Base-by-base conservation (phyloP, 2,888 invertebrate species). In the Mylabris sibirica region DNA sequence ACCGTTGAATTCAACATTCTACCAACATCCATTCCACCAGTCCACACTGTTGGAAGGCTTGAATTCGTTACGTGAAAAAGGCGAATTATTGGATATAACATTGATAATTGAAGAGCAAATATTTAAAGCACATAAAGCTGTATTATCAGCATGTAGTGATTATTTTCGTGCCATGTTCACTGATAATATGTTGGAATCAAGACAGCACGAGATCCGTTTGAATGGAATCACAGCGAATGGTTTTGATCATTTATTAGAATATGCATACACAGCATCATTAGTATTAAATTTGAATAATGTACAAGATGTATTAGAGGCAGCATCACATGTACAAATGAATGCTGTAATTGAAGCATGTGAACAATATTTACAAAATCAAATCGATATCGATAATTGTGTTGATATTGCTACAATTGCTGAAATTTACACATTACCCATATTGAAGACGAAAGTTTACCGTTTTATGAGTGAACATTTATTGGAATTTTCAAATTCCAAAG, bases 91-190 rank as follows among this genome's bases (percentile, higher is more conserved):
- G 72, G 92, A 92, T 83, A 89, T 92, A 14, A 90, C 90, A 0
- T 85, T 92, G 11, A 84, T 90, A 60, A 90, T 90, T n/a, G 90
- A 90, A 77, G 90, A 89, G 30, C 86, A 87, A 76, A 84, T 87
- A 12, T 91, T 91, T 78, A 87, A 88, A 86, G 92, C 91, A 0
- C 92, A 93, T 79, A 88, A 90, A 72, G 90, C 89, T 0, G 91
- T 92, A 1, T 83, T 92, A 69, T 90, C 92, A 3, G 90, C 92
- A 34, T 91, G 91, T 78, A 91, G 91, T 77, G 91, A 91, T 77
- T 93, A 92, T 77, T 93, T 93, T 83, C 87, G 90, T 74, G 92
- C 92, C 63, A 92, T 92, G 92, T 93, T 93, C 78, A 91, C 91
- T 0, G 90, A 89, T 80, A 90, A 89, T 60, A 90, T 92, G 88